Percentiles rank a stretch among this genome's conserved stretches.
These are phyloP conservation scores for Dendroctonus valens DNA, from an alignment of 1,140 invertebrate species.

Conservation along the genomic window DNA sequence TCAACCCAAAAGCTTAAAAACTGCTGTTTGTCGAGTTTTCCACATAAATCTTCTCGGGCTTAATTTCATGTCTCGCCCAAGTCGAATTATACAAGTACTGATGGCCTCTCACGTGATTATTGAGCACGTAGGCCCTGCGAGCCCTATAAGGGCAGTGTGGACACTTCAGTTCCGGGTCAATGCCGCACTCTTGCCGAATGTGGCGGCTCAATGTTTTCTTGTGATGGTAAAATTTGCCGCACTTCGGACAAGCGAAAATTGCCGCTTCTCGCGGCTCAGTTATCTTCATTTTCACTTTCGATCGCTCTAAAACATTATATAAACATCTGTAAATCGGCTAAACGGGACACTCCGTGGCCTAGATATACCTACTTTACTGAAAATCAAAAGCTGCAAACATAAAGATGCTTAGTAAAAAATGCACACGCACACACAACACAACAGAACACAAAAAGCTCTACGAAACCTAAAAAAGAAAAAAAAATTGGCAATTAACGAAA, in stretches of 20 bases:
- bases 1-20: too few species aligned
- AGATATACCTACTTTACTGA: constrained; percentile 9
- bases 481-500: constrained; percentile 7
- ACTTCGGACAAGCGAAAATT: constrained; percentile 54
- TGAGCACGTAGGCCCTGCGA: constrained; percentile 43
- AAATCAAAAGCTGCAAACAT: constrained; percentile 8
- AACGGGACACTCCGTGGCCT: not conserved
- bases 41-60: constrained; percentile 5
- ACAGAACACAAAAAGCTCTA: not conserved
- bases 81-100: constrained; percentile 33
- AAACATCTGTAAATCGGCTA: not conserved
- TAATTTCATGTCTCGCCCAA: constrained; percentile 12
- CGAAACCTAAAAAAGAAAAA: constrained; percentile 13
- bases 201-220: constrained; percentile 58
- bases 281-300: constrained; percentile 1
- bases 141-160: constrained; percentile 48
- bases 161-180: constrained; percentile 60
- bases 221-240: constrained; percentile 57
- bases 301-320: constrained; percentile 14
- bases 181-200: constrained; percentile 56
- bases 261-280: not conserved
- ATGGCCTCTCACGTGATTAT: constrained; percentile 45
- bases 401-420: constrained; percentile 9
- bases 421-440: constrained; percentile 1
- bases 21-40: not conserved